Base-by-base conservation (phyloP, 2,797 vertebrate species). In the Borostomias antarcticus region DNA sequence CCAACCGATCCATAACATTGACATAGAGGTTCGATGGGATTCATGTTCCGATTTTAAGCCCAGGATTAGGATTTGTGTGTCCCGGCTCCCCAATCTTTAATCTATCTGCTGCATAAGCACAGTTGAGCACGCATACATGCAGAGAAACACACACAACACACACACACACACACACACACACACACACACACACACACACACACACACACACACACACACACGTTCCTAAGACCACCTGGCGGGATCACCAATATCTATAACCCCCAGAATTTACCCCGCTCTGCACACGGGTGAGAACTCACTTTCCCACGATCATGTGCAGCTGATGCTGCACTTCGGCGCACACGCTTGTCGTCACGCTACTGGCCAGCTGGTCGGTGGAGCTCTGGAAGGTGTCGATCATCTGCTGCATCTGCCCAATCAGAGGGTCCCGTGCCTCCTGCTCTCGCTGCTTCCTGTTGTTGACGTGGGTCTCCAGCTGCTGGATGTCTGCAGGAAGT, bases 301-400 rank as follows among this genome's bases (percentile, higher is more conserved):
- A 99, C 98, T 95, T 99, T 93, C 95, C 93, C 83, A 98, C 93
- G 48, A 95, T 92, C 83, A 97, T 75, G 52, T 96, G 96, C 64
- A 98, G 92, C 88, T 98, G 97, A 74, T 96, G 95, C 84, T 98
- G 96, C 85, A 99, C 89, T 76, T 99, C 98, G 0, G 95, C 81
- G 7, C 95, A 92, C 60, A 99, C 91, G 0, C 90, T 95, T 50
- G 94, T 82, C 0, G 94, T 86, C 4, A 99, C 85, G 21, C 75
- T 94, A 68, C 85, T 92, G 0, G 94, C 87, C 90, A 99, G 86
- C 85, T 99, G 96, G 67, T 97, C 96, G 0, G 92, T 95, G 77
- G 85, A 92, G 79, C 76, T 94, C 78, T 97, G 96, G 78, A 99
- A 92, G 58, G 82, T 81, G 86, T 92, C 90, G 33, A 96, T 85